Base-by-base conservation (phyloP, 2,888 invertebrate species). In the Heliconius cydno region DNA sequence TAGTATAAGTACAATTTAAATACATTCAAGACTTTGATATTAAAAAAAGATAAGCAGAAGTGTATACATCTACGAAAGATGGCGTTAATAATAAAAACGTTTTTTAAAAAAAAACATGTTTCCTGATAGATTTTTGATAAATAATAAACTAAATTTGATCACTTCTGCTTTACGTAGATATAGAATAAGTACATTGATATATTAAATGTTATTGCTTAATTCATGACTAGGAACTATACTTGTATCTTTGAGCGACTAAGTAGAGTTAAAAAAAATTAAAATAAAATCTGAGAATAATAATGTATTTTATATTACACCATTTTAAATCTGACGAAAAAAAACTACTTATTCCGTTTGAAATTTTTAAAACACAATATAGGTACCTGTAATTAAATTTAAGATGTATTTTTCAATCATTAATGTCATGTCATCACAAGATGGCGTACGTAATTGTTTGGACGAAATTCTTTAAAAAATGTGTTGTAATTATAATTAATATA, bases 161-260 rank as follows among this genome's bases (percentile, higher is more conserved):
- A 78, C 65, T 66, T 78, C 34, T 77, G 34, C 25, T 41, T 70
- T 25, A 70, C 41, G 25, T 41, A 70, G 3, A 28, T 41, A 70
- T n/a, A 19, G 7, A 30, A 28, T 67, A 60, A n/a, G 57, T 5
- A 41, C n/a, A 60, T 70, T 25, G 25, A 9, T 67, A 46, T 30
- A 52, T 60, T 52, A 66, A 25, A 34, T 72, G n/a, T 41, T 57
- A 79, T 79, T 66, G 60, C 38, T 57, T 79, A 66, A 66, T 57
- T 72, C 66, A 70, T 79, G 72, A 66, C 76, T 76, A 79, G 79
- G 66, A 79, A 76, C 79, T 72, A 38, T 76, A n/a, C 4, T 25
- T 46, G 70, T 38, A 68, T 34, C 13, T 68, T 57, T 68, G 38
- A 68, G 60, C 38, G 57, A 68, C 57, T 74, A 30, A 30, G 30